Evolutionary conservation across 2,797 vertebrate species (phyloP), one percentile per base, ranked within the genome.

Genomic region (Catamblyrhynchus diadema): DNA sequence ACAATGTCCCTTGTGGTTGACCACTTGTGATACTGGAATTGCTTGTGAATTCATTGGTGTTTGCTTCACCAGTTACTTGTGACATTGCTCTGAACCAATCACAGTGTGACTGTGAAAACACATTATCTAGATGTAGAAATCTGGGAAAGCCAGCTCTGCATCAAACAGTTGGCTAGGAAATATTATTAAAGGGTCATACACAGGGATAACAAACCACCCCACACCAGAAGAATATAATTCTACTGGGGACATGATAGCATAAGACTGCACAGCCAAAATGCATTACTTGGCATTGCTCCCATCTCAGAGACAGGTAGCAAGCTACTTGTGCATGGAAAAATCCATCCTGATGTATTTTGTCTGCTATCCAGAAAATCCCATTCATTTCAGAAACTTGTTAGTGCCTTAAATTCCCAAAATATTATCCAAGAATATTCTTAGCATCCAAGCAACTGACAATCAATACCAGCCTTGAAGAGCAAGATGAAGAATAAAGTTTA

Each of bases 381-480:
- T 92, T 94, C 67, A 91, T 96, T 95, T 94, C 56, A 93, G 64
- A 85, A 88, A 81, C 83, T 72, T 73, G 22, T 60, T 81, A 90
- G 65, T 54, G 70, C 60, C 80, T 88, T 90, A 88, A 94, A 93
- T 91, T 42, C 37, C 41, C 20, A 44, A 88, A 95, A 96, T 64
- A 78, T 92, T 81, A 92, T 74, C 69, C 79, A 86, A 71, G 74
- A 71, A 87, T 94, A 86, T 81, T 88, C 86, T 95, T 91, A 94
- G 81, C 53, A 93, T 79, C 48, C 14, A 6, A 95, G 79, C 88
- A 96, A 95, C 78, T 72, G 53, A 30, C 59, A 96, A 97, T 97
- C 95, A 93, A 74, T 83, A 94, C 64, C 39, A 69, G 79, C 64
- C 88, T 93, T 96, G 41, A 79, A 72, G 64, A 81, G 32, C 59